These are phyloP conservation scores for Oscheius onirici DNA, from an alignment of 2,888 invertebrate species.

Conservation along the genomic window DNA sequence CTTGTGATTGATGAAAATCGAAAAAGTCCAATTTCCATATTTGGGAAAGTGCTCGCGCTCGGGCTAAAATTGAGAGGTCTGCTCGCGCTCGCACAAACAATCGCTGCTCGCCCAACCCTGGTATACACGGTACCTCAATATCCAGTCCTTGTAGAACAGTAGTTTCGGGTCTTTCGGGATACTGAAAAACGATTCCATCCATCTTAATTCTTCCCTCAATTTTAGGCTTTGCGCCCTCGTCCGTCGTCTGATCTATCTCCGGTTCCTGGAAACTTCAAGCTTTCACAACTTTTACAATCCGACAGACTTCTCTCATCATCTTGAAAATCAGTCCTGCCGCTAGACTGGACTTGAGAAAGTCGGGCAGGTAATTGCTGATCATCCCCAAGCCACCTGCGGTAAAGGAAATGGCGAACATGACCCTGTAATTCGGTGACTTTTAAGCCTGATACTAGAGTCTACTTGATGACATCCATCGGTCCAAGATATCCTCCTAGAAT, in stretches of 20 bases:
- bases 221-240: constrained; percentile 72
- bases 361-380: constrained; percentile 73
- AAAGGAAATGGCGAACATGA: constrained; percentile 76
- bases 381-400: constrained; percentile 74
- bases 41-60: background rate
- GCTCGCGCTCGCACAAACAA: no score
- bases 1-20: no score
- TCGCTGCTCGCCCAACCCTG: no score
- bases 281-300: constrained; percentile 39
- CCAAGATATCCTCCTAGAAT: constrained; percentile 73
- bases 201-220: constrained; percentile 49
- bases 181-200: constrained; percentile 67
- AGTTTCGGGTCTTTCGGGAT: constrained; percentile 71
- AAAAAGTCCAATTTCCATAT: no score
- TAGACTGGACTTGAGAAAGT: constrained; percentile 72
- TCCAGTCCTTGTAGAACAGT: constrained; percentile 32
- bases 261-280: constrained; percentile 38
- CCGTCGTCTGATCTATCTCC: constrained; percentile 50
- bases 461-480: constrained; percentile 73
- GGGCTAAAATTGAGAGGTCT: no score
- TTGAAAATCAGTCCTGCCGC: constrained; percentile 73
- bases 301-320: constrained; percentile 67
- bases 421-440: constrained; percentile 69
- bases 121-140: no score
- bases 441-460: background rate